Evolutionary conservation across 2,113 vertebrate species (phyloP).

Genomic region (Thamnophis sirtalis): DNA sequence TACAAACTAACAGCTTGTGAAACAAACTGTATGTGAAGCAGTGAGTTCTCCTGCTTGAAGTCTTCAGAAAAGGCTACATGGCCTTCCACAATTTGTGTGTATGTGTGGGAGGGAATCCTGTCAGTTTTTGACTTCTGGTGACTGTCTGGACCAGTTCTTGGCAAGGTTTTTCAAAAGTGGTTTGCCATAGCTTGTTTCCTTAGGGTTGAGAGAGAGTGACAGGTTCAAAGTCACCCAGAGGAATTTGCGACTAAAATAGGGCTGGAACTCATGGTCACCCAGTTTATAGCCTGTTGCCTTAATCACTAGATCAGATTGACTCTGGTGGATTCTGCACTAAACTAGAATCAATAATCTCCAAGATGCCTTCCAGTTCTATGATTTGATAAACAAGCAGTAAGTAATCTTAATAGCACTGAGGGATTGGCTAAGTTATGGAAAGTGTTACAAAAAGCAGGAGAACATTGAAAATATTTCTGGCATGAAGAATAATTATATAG

Average conservation of each 20-base stretch:
- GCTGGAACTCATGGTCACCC: neutral
- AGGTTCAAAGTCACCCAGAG: neutral
- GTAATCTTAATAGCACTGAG: neutral
- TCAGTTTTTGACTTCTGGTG: neutral
- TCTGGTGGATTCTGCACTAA: neutral
- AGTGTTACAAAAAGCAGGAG: neutral
- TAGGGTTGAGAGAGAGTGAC: neutral
- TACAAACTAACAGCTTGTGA: neutral
- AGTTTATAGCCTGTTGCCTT: neutral
- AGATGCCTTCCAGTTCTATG: neutral
- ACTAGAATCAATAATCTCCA: neutral
- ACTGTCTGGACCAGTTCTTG: neutral
- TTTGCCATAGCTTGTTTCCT: neutral
- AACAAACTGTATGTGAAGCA: neutral
- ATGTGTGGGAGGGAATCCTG: too few species aligned
- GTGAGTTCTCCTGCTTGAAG: neutral
- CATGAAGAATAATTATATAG: neutral
- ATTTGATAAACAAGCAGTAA: neutral
- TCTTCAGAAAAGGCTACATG: neutral
- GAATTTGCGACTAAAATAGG: neutral
- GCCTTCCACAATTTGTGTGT: neutral
- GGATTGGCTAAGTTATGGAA: neutral
- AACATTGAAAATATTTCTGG: neutral
- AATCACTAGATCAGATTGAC: neutral
- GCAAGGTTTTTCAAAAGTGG: neutral